phyloP scores from a whole-genome alignment of 1,140 invertebrate species.

The Heliothis virescens region DNA sequence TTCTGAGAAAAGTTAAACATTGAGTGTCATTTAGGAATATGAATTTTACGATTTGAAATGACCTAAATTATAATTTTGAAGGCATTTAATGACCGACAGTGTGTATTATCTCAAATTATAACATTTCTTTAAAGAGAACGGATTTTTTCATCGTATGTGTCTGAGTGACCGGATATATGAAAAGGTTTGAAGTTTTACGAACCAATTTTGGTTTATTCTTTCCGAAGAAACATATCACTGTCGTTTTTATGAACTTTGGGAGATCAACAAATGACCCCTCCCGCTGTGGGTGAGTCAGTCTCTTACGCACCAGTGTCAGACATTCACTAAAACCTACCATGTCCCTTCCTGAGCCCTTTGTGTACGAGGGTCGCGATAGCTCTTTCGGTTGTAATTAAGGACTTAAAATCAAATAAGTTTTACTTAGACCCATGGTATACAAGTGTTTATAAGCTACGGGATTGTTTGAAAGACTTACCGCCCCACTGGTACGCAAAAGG shows the following conservation, averaged over 20 bases:
- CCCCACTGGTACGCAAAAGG: too few species aligned
- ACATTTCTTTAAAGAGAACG: constrained; percentile 50
- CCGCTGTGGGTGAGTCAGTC: too few species aligned
- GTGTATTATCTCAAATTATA: constrained; percentile 42
- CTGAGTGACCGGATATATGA: background rate
- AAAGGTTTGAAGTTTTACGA: background rate
- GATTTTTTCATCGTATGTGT: constrained; percentile 39
- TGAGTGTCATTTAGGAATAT: constrained; percentile 59
- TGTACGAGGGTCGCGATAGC: too few species aligned
- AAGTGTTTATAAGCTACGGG: too few species aligned
- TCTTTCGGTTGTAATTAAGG: too few species aligned
- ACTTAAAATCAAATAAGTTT: too few species aligned
- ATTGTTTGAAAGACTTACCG: too few species aligned
- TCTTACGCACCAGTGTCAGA: too few species aligned
- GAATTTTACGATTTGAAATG: constrained; percentile 64
- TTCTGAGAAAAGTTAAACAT: constrained; percentile 50
- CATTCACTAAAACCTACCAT: too few species aligned
- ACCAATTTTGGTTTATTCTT: background rate
- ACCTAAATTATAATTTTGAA: constrained; percentile 63
- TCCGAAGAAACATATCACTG: background rate
- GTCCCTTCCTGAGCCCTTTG: too few species aligned
- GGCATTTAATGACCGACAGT: constrained; percentile 55
- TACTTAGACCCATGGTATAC: too few species aligned
- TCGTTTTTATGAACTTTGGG: background rate
- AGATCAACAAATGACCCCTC: too few species aligned